Conservation (phyloP, 35 echinoderm and acorn worm species). For the Acanthaster planci region DNA sequence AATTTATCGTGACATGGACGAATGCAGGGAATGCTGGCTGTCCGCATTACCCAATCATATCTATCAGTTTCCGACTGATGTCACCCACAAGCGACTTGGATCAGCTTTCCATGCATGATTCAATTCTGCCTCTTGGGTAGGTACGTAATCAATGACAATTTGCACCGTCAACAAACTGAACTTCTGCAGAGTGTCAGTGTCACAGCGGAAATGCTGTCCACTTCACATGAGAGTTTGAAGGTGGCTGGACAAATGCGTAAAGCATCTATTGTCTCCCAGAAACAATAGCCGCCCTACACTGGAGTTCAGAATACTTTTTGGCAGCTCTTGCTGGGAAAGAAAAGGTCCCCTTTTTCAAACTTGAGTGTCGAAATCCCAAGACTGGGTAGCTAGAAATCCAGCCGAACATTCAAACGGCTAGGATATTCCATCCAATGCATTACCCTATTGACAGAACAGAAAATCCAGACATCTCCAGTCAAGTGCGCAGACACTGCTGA, state of each 20-base stretch:
- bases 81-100: not conserved
- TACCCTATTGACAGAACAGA: no score
- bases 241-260: not conserved
- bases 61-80: constrained; percentile 5
- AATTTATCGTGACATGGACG: not conserved
- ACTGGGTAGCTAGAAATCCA: no score
- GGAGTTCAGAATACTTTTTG: no score
- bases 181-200: not conserved
- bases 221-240: not conserved
- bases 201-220: not conserved
- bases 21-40: not conserved
- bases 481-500: not conserved
- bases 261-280: not conserved
- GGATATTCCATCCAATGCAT: no score
- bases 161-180: not conserved
- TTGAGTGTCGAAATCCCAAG: no score
- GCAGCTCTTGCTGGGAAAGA: no score
- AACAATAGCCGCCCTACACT: no score
- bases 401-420: no score
- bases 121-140: not conserved
- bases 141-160: not conserved
- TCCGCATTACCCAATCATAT: not conserved
- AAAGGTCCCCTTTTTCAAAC: no score
- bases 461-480: not conserved
- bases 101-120: not conserved